Base-by-base conservation (phyloP, 2,888 invertebrate genomes). In the Linnaemya tessellans region DNA sequence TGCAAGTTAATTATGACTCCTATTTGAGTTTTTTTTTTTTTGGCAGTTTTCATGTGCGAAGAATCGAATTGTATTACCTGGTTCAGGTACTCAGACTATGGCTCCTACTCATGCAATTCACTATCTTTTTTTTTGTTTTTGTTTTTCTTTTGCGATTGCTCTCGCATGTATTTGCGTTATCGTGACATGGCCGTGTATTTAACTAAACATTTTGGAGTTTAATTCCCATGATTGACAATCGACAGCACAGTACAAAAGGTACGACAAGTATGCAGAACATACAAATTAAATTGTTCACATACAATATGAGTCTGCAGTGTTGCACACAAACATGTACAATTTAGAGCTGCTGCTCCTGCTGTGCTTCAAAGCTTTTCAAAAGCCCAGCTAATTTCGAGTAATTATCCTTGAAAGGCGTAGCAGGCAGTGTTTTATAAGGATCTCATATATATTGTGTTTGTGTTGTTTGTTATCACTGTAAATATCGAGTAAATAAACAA, bases 151-250 rank as follows among this genome's bases (percentile, higher is more conserved):
- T 15, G 1, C 7, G 9, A 2, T 18, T 41, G 20, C 1, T 20
- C 13, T 58, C 49, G 4, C 22, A n/a, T 9, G 1, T 54, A 15
- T 58, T 58, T 58, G 11, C 20, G 8, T 30, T 46, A 62, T 60
- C 43, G 41, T 49, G 41, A 20, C 20, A 46, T 18, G 56, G 11
- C n/a, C 25, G 10, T 56, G 11, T 51, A 43, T 77, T 49, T 62
- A 51, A 51, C 70, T 71, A 82, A 82, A 58, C 82, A 77, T 65
- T 75, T 74, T 43, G 10, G 15, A 46, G 54, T 70, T 58, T 41
- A 41, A 64, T 54, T 54, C 46, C 64, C 54, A 54, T 56, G 73
- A 74, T 80, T 74, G 80, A 80, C 74, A 80, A 46, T 18, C 43
- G 10, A 30, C 43, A 25, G 2, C 20, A 51, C 7, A 18, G 20